Percentiles rank a stretch among this genome's conserved stretches.
phyloP scores from a whole-genome alignment of 23 tunicate genomes.

The Pegea sp. region DNA sequence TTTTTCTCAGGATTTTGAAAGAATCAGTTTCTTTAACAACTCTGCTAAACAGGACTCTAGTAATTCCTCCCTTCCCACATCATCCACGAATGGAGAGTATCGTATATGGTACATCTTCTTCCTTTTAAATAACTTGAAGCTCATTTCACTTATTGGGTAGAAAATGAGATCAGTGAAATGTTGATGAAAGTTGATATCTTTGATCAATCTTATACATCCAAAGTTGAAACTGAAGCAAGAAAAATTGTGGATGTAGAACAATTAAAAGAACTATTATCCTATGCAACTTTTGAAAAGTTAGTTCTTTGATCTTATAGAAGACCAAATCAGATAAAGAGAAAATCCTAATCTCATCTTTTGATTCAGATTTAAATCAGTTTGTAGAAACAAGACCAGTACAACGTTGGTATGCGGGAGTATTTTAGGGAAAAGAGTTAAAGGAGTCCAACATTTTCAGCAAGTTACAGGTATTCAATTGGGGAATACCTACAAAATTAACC shows the following conservation, averaged over 20 bases:
- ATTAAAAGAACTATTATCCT: conserved; percentile 19
- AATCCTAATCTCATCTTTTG: no score
- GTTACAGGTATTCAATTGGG: conserved; percentile 2
- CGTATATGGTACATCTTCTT: not conserved
- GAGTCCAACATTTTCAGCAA: conserved; percentile 18
- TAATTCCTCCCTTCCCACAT: conserved; percentile 88
- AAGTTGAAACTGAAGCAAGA: conserved; percentile 28
- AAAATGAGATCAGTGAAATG: not conserved
- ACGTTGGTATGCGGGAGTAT: conserved; percentile 20
- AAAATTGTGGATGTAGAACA: conserved; percentile 16
- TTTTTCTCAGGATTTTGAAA: conserved; percentile 64
- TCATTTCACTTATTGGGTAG: no score
- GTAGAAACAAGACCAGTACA: conserved; percentile 7
- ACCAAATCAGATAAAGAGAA: no score
- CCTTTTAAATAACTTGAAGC: no score
- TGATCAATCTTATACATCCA: conserved; percentile 41
- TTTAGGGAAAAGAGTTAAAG: conserved; percentile 16
- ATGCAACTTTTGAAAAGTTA: conserved; percentile 22
- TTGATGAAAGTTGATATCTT: conserved; percentile 46
- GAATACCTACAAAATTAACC: not conserved
- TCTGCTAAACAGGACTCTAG: conserved; percentile 38
- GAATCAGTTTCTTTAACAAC: conserved; percentile 47
- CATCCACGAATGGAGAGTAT: conserved; percentile 84
- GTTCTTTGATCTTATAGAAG: no score
- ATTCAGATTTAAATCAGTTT: conserved; percentile 3